Evolutionary conservation across 2,797 vertebrate species (phyloP).

Genomic region (Arremon aurantiirostris): DNA sequence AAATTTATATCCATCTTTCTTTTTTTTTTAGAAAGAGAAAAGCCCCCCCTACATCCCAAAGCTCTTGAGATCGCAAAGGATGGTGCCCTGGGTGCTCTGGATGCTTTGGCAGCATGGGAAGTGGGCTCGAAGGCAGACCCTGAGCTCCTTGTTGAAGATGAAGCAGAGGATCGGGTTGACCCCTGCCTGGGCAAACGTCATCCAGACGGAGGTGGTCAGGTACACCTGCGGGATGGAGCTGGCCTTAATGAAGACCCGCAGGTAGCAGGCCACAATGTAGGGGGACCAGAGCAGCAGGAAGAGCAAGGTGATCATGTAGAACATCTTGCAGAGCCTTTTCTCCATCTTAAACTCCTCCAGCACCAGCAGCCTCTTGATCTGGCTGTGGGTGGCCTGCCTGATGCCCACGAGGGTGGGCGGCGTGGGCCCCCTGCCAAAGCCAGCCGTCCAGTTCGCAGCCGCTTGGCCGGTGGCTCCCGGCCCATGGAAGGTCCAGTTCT

Average conservation of each 20-base stretch:
- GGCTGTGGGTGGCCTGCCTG: constrained; percentile 83
- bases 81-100: constrained; percentile 86
- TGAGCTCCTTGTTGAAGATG: constrained; percentile 93
- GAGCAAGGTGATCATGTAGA: constrained; percentile 91
- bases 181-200: constrained; percentile 93
- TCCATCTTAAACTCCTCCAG: constrained; percentile 96
- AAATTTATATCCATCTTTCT: constrained; percentile 26
- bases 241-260: constrained; percentile 87
- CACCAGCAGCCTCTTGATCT: constrained; percentile 89
- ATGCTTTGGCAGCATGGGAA: constrained; percentile 88
- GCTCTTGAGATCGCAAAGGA: constrained; percentile 84
- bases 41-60: constrained; percentile 69
- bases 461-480: constrained; percentile 95
- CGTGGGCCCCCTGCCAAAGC: constrained; percentile 93
- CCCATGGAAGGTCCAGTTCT: constrained; percentile 97
- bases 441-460: constrained; percentile 96
- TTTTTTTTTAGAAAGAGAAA: constrained; percentile 38
- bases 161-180: constrained; percentile 94
- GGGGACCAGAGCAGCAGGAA: constrained; percentile 93
- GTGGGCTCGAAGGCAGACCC: constrained; percentile 86
- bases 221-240: constrained; percentile 87
- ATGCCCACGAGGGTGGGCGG: constrained; percentile 95
- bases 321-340: constrained; percentile 96
- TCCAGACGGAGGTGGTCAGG: constrained; percentile 91
- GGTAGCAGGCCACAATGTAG: constrained; percentile 91